Evolutionary conservation across 2,113 vertebrate species (phyloP).

Genomic region (Oriolus oriolus): DNA sequence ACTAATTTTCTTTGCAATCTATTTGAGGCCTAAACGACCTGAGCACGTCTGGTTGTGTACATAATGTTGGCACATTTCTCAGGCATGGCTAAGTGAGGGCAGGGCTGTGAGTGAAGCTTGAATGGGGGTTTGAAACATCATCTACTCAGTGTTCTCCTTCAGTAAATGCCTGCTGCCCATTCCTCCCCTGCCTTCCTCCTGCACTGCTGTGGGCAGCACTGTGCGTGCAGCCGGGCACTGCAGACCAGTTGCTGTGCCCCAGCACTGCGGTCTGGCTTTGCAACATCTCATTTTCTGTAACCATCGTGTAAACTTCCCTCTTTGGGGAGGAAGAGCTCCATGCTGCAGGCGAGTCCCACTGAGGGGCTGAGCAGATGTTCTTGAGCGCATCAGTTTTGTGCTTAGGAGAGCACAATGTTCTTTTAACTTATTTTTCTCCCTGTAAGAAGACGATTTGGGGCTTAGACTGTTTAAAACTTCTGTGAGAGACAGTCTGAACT

Average conservation of each 20-base stretch:
- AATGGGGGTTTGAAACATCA: background rate
- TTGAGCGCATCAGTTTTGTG: background rate
- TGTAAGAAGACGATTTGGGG: background rate
- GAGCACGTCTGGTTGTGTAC: background rate
- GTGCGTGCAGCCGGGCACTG: background rate
- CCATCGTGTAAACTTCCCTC: background rate
- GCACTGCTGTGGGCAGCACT: background rate
- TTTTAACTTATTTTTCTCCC: background rate
- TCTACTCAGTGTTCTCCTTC: background rate
- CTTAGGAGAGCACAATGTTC: background rate
- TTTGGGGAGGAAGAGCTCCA: background rate
- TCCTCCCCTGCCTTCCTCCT: background rate
- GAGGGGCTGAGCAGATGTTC: background rate
- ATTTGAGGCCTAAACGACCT: background rate
- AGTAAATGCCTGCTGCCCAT: no score
- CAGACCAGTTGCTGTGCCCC: background rate
- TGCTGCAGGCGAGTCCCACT: background rate
- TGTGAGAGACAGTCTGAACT: background rate
- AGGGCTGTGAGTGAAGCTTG: background rate
- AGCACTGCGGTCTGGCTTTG: background rate
- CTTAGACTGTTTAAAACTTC: background rate
- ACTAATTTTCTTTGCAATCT: background rate
- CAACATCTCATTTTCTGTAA: background rate
- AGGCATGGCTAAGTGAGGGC: rapidly evolving
- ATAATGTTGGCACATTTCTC: background rate